Conservation (phyloP, 2,888 invertebrate genomes). For the Nematopogon swammerdamellus region DNA sequence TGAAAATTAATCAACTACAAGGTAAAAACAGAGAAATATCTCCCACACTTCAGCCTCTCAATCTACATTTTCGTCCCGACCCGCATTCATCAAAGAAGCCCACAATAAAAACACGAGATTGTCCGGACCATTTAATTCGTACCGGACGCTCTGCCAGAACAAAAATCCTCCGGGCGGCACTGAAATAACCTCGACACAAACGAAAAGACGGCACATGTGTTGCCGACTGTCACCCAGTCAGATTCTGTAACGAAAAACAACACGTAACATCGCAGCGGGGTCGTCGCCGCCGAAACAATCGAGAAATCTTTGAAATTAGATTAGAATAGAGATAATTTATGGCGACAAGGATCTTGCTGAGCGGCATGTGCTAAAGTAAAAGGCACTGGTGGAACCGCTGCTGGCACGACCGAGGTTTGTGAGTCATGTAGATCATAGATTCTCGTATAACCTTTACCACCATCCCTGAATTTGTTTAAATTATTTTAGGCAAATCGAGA, state of each 20-base stretch:
- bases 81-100: conserved; percentile 16
- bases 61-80: too few relatives aligned
- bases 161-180: conserved; percentile 35
- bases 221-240: conserved; percentile 28
- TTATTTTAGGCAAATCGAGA: too few relatives aligned
- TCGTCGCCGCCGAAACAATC: not conserved
- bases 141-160: conserved; percentile 49
- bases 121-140: conserved; percentile 51
- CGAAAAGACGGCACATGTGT: conserved; percentile 31
- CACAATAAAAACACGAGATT: conserved; percentile 33
- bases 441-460: too few relatives aligned
- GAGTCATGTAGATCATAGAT: too few relatives aligned
- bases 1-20: too few relatives aligned
- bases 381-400: too few relatives aligned
- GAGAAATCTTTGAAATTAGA: not conserved
- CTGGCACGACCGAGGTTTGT: too few relatives aligned
- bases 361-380: too few relatives aligned
- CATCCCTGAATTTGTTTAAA: too few relatives aligned
- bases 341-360: not conserved
- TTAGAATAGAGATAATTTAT: not conserved
- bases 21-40: too few relatives aligned
- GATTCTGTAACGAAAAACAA: not conserved
- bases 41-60: too few relatives aligned
- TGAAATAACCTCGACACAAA: conserved; percentile 48
- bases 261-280: not conserved